These are phyloP conservation scores for Echinarachnius parma DNA, from an alignment of 53 echinoderm and acorn worm species.

Conservation along the genomic window DNA sequence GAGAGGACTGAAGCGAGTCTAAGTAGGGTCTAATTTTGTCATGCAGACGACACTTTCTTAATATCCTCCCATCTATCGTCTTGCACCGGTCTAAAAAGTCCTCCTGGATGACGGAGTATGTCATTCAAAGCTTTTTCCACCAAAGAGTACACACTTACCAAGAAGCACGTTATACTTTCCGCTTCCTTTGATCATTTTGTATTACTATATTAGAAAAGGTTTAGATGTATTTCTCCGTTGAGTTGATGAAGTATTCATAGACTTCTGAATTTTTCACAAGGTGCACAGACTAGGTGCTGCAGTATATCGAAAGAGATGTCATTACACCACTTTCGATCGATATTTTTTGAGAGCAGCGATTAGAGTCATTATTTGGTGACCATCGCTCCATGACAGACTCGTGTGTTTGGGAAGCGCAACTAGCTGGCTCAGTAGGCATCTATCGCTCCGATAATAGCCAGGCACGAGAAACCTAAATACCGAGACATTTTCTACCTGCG, in stretches of 20 bases:
- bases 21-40: constrained; percentile 42
- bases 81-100: too few relatives aligned
- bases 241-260: too few relatives aligned
- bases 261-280: too few relatives aligned
- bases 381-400: constrained; percentile 9
- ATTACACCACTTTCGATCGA: constrained; percentile 28
- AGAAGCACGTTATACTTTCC: too few relatives aligned
- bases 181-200: too few relatives aligned
- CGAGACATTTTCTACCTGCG: neutral
- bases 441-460: neutral
- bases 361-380: constrained; percentile 10
- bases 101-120: too few relatives aligned
- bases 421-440: constrained; percentile 2
- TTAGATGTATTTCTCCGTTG: too few relatives aligned
- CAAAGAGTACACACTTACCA: too few relatives aligned
- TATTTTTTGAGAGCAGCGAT: constrained; percentile 18
- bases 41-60: constrained; percentile 36
- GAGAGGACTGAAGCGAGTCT: constrained; percentile 33
- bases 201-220: too few relatives aligned
- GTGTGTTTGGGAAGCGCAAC: neutral
- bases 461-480: neutral
- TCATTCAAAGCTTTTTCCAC: constrained; percentile 24
- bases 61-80: constrained; percentile 36
- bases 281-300: too few relatives aligned
- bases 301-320: too few relatives aligned